Evolutionary conservation across 92 coral and sea anemone species (phyloP), one percentile per base, ranked within the genome.

Genomic region (Pocillopora grandis): DNA sequence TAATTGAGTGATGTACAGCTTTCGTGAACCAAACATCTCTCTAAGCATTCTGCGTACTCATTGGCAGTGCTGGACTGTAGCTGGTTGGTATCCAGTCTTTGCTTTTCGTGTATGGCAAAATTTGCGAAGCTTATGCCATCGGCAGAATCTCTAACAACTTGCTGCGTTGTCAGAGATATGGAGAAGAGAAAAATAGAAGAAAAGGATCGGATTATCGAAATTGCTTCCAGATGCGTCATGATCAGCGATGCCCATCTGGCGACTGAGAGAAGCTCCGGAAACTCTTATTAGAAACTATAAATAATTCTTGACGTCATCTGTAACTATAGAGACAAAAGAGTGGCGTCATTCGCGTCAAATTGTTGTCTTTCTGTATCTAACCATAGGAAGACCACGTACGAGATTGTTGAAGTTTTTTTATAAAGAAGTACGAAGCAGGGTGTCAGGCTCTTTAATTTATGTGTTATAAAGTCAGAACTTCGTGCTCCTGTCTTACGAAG

Each of bases 101-200:
- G 17, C 27, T 75, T 58, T 0, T 57, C 66, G 12, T 57, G 62
- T 16, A 16, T 31, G 12, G 14, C 66, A 58, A 75, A 75, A 23
- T 75, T 75, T 23, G 49, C 65, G 37, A 23, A 75, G 49, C 79
- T 58, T 7, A 75, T 8, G 19, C 79, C 66, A n/a, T 75, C 56
- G 15, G 62, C 79, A 16, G 31, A 13, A 58, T 75, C 79, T 75
- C 79, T 35, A 11, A 75, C 66, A 21, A 57, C 17, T 75, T 58
- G 10, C 79, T 75, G 79, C 66, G 16, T 13, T 21, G 79, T 21
- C 48, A 57, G 65, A 12, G 66, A 0, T 18, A 21, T 42, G 17
- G 8, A 21, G 62, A 52, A 21, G 49, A 57, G n/a, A 58, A 31
- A 58, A 14, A 12, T 31, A 17, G 58, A 10, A 5, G 56, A 33